Evolutionary conservation across 2,797 vertebrate species (phyloP).

Genomic region (Helicolenus hilgendorfi): DNA sequence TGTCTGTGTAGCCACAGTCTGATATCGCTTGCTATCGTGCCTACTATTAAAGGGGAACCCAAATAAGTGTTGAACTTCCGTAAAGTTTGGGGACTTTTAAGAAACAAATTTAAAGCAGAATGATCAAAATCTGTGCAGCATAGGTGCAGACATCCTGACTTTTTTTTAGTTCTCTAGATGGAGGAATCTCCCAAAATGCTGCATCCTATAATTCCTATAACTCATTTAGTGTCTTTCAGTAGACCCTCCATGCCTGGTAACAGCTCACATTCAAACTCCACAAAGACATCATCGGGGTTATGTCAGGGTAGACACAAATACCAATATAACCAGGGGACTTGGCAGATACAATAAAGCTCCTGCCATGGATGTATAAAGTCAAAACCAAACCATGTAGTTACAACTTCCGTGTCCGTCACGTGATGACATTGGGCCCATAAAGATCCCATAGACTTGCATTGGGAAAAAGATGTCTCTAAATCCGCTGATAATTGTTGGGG

Average conservation of each 20-base stretch:
- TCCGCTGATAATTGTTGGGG: fast-evolving
- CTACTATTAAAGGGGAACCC: not conserved
- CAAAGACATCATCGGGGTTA: fast-evolving
- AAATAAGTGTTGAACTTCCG: not conserved
- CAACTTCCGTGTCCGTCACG: too few relatives aligned
- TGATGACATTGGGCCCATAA: too few relatives aligned
- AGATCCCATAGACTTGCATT: too few relatives aligned
- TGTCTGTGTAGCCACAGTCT: not conserved
- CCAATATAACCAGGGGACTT: not conserved
- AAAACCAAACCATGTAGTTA: too few relatives aligned
- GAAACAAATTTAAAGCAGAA: not conserved
- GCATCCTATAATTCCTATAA: not conserved
- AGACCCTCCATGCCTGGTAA: not conserved
- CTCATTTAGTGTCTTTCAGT: not conserved
- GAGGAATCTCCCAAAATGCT: not conserved
- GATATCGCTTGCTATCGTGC: not conserved
- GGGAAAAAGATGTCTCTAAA: fast-evolving
- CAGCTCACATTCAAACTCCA: not conserved
- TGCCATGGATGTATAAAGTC: too few relatives aligned
- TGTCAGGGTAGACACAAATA: not conserved
- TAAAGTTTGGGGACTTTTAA: not conserved
- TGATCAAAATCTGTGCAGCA: fast-evolving
- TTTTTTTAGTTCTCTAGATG: not conserved
- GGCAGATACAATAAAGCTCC: not conserved
- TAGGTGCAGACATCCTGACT: not conserved